phyloP scores from a whole-genome alignment of 2,797 vertebrate species.

The Gymnoscopelus braueri region DNA sequence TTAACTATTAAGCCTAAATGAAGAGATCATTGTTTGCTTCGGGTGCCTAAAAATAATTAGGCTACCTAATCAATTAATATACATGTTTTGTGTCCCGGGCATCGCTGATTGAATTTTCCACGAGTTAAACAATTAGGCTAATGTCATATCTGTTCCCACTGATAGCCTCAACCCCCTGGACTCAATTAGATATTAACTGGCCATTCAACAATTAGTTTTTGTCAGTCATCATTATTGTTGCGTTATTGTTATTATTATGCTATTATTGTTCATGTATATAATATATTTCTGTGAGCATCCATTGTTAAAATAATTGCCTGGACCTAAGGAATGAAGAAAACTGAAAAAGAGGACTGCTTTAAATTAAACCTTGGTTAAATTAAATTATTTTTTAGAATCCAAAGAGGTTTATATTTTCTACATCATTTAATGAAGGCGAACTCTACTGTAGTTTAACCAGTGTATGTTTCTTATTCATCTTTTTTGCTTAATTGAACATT shows the following conservation, averaged over 20 bases:
- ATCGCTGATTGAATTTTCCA: too few species aligned
- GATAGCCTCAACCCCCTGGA: too few species aligned
- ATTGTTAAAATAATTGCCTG: not conserved
- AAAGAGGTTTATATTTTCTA: not conserved
- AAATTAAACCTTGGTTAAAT: not conserved
- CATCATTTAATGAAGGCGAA: not conserved
- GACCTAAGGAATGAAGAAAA: not conserved
- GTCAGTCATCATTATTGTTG: too few species aligned
- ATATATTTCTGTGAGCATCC: not conserved
- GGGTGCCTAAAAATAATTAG: too few species aligned
- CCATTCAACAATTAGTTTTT: too few species aligned
- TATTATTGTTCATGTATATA: not conserved
- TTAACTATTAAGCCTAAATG: too few species aligned
- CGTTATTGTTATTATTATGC: constrained; percentile 12
- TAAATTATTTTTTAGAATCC: not conserved
- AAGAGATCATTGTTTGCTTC: too few species aligned
- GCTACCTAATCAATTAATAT: too few species aligned
- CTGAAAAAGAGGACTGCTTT: not conserved
- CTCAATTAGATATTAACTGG: too few species aligned
- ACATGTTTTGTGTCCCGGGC: too few species aligned
- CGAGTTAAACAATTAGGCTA: too few species aligned
- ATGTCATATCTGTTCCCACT: too few species aligned
- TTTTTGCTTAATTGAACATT: constrained; percentile 59
- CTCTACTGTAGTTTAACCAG: not conserved
- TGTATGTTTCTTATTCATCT: constrained; percentile 20